Base-by-base conservation (phyloP, 2,113 vertebrate genomes). In the Corythoichthys haematopterus region DNA sequence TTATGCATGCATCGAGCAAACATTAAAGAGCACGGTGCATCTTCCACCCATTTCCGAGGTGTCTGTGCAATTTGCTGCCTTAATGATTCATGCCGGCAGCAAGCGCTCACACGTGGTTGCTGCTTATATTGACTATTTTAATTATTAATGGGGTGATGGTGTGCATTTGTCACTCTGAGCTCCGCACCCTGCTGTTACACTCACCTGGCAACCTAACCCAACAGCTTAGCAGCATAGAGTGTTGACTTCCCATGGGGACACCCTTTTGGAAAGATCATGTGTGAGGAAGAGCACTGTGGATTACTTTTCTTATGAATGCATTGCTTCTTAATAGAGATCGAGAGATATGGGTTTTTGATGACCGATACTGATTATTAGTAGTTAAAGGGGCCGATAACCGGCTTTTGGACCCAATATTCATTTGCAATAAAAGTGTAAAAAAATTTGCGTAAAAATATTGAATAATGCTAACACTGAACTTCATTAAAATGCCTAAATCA, bases 61-160 rank as follows among this genome's bases (percentile, higher is more conserved):
- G 52, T 59, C 12, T 63, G 45, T 52, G 65, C 69, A 28, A 70
- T 82, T 74, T 71, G 65, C 73, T 75, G 63, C 57, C 65, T 76
- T 69, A 76, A 80, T 81, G 81, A 81, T 77, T 78, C 4, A 80
- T 68, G 68, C 57, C 16, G 48, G 66, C 69, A 70, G 68, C 70
- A 70, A 73, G 80, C 77, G 72, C 20, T 12, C 58, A 2, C 38
- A 60, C 8, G 7, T 1, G 10, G 40, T 20, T 40, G 40, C 37
- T 43, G 15, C 58, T 60, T 62, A 46, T 33, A 12, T 28, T 46
- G 68, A 66, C 56, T 52, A 69, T 80, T 68, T 88, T 52, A 88
- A 88, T 88, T 80, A 89, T 90, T 85, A 76, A 90, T 77, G 8
- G 1, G 48, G 64, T 57, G 46, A 55, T 74, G 75, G 50, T 76